Percentiles rank a stretch among this genome's conserved stretches.
These are phyloP conservation scores for Drosophila histrio DNA, from an alignment of 2,888 invertebrate species.

Conservation along the genomic window DNA sequence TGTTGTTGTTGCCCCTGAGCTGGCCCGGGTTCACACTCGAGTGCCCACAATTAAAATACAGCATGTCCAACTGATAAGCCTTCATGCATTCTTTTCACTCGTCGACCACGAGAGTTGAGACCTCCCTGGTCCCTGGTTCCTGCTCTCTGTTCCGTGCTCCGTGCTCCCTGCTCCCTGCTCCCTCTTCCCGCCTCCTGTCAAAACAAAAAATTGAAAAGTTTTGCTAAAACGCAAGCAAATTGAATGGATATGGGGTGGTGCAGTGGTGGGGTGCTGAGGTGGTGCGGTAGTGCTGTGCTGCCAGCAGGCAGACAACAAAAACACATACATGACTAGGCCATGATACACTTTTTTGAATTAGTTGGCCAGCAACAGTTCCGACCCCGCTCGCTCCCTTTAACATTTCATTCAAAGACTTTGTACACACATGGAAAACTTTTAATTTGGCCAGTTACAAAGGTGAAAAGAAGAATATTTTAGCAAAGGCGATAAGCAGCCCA, in stretches of 20 bases:
- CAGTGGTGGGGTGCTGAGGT: slow-evolving; percentile 2
- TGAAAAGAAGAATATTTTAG: slow-evolving; percentile 57
- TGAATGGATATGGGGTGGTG: slow-evolving; percentile 43
- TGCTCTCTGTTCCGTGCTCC: background rate
- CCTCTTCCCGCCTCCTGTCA: slow-evolving; percentile 10
- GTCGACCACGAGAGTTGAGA: slow-evolving; percentile 32
- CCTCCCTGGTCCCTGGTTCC: background rate
- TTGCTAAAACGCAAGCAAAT: slow-evolving; percentile 65
- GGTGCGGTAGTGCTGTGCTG: background rate
- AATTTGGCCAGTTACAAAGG: slow-evolving; percentile 75
- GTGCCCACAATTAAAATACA: slow-evolving; percentile 79
- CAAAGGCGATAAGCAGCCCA: slow-evolving; percentile 33
- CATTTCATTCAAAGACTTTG: slow-evolving; percentile 52
- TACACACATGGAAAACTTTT: slow-evolving; percentile 57
- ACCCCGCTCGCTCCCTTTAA: background rate
- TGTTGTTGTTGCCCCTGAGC: slow-evolving; percentile 36
- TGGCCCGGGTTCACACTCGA: slow-evolving; percentile 70
- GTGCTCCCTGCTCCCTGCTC: background rate
- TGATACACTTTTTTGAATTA: slow-evolving; percentile 40
- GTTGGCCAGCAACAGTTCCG: slow-evolving; percentile 6
- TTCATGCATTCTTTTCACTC: slow-evolving; percentile 73
- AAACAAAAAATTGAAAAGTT: slow-evolving; percentile 71
- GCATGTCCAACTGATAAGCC: slow-evolving; percentile 79
- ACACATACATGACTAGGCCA: slow-evolving; percentile 55
- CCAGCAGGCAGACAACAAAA: slow-evolving; percentile 31